A percentile compares a stretch with the other conserved stretches of the same genome.
These are phyloP conservation scores for Oreochromis grahami DNA, from an alignment of 2,797 vertebrate genomes.

Conservation along the genomic window DNA sequence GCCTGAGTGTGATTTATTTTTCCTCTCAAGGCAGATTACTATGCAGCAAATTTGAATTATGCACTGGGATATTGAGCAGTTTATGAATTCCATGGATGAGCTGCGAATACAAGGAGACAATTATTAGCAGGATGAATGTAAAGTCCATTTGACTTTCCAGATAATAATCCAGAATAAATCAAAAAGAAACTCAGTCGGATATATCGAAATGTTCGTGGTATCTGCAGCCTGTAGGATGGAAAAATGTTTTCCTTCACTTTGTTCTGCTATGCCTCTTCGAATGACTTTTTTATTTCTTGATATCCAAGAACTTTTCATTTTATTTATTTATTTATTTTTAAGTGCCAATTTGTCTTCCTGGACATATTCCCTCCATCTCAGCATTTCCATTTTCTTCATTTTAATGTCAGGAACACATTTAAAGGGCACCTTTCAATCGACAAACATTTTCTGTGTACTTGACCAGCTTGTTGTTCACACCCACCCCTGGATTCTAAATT, in stretches of 20 bases:
- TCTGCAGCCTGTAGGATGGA: conserved; percentile 16
- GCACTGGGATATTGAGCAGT: conserved; percentile 32
- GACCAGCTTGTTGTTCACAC: conserved; percentile 16
- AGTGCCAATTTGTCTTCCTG: background rate
- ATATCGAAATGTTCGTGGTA: background rate
- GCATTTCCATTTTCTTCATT: background rate
- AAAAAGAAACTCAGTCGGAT: background rate
- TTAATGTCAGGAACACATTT: conserved; percentile 1
- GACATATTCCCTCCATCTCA: background rate
- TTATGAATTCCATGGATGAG: conserved; percentile 29
- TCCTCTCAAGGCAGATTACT: conserved; percentile 35
- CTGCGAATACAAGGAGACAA: background rate
- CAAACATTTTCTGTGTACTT: background rate
- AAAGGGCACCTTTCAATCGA: conserved; percentile 12
- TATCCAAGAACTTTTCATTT: background rate
- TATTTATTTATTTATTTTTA: background rate
- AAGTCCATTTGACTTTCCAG: conserved; percentile 17
- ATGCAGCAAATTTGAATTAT: conserved; percentile 51
- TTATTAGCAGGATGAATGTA: conserved; percentile 15
- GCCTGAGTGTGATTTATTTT: conserved; percentile 27
- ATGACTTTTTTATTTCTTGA: background rate
- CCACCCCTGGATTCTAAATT: conserved; percentile 19
- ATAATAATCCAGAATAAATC: conserved; percentile 37
- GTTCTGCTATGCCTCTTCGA: background rate
- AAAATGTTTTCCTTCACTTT: background rate